A percentile compares a stretch with the other conserved stretches of the same genome.
phyloP scores from a whole-genome alignment of 2,797 vertebrate species.

The Cygnus olor region DNA sequence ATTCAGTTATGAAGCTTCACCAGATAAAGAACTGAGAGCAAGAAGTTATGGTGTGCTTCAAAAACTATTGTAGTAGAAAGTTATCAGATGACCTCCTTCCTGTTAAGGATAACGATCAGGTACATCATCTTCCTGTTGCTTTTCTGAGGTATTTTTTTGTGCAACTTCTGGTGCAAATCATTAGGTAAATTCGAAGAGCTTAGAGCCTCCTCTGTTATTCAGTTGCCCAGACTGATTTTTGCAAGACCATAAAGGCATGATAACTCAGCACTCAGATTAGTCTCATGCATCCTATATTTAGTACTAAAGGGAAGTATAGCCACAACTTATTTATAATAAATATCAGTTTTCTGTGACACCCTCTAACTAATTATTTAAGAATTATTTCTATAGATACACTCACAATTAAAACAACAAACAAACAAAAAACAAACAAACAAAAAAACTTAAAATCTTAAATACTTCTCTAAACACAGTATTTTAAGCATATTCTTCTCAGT shows the following conservation, averaged over 20 bases:
- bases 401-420: background rate
- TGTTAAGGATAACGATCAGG: slow-evolving; percentile 30
- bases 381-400: background rate
- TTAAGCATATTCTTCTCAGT: background rate
- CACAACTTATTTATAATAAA: background rate
- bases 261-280: background rate
- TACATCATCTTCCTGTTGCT: slow-evolving; percentile 34
- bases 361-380: background rate
- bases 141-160: background rate
- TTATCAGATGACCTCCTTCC: slow-evolving; percentile 52
- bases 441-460: background rate
- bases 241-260: background rate
- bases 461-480: background rate
- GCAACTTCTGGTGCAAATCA: background rate
- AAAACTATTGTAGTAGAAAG: background rate
- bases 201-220: background rate
- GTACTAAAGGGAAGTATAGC: background rate
- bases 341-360: background rate
- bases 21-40: background rate
- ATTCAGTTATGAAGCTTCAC: background rate
- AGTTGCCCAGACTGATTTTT: background rate
- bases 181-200: background rate
- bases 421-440: too few species aligned
- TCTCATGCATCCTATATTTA: background rate
- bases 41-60: background rate